Conservation (phyloP, 2,888 invertebrate genomes). For the Pollenia labialis region DNA sequence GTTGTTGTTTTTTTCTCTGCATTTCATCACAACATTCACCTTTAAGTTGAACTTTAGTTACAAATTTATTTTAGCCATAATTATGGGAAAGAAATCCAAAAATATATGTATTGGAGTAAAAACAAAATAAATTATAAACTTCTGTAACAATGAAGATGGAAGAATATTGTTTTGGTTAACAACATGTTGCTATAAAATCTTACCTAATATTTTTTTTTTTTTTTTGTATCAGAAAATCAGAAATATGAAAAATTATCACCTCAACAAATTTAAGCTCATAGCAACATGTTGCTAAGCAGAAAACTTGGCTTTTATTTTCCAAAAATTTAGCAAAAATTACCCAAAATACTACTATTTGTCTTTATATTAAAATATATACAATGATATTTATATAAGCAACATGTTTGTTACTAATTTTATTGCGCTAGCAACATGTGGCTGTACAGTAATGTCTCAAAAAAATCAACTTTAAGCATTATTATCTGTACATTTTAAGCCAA, state of each 20-base stretch:
- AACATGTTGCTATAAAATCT: neutral
- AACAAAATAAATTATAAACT: neutral
- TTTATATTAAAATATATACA: no score
- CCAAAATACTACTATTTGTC: neutral
- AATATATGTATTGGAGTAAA: constrained; percentile 8
- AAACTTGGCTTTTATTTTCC: no score
- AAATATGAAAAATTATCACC: no score
- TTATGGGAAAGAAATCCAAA: constrained; percentile 64
- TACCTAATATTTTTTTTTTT: no score
- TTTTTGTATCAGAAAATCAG: no score
- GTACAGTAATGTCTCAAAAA: no score
- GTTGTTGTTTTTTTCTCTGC: neutral
- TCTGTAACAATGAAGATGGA: neutral
- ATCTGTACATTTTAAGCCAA: neutral
- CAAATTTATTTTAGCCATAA: constrained; percentile 63
- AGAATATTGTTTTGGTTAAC: neutral
- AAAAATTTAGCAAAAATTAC: neutral
- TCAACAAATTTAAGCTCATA: neutral
- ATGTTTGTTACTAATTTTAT: no score
- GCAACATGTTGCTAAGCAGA: neutral
- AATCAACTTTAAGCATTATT: no score
- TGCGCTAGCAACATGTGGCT: no score
- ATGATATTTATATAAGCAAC: no score
- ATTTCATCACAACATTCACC: constrained; percentile 67
- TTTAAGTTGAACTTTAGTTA: constrained; percentile 59